Base-by-base conservation (phyloP, 2,113 vertebrate genomes). In the Sialia sialis region DNA sequence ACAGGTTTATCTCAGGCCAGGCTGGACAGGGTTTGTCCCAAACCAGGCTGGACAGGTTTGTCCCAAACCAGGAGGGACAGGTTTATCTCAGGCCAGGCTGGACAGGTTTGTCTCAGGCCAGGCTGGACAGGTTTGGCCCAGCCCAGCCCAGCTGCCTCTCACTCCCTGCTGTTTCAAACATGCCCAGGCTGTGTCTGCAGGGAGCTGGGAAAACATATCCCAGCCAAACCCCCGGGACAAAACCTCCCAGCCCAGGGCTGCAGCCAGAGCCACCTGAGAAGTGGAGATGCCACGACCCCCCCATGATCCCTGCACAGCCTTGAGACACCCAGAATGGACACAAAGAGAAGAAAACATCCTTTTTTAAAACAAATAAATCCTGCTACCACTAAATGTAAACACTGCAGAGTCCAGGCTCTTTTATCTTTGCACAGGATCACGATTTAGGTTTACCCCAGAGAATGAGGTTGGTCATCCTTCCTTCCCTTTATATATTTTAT, bases 251-350 rank as follows among this genome's bases (percentile, higher is more conserved):
- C 41, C 6, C 6, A 41, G 55, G 49, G 38, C 54, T 43, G n/a
- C 36, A 43, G n/a, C 11, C 2, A 34, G 79, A 85, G 56, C 34
- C 87, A 41, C 7, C 63, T 36, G 86, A 68, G 82, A 20, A 18
- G 30, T 11, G 49, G 3, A 3, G 36, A 32, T 30, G 46, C 39
- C 58, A 52, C 62, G 3, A 12, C 13, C 59, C 68, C 68, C 66
- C 4, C 15, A 55, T 21, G 62, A 36, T 6, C 86, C 76, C 73
- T 72, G 67, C 75, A 56, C 34, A 36, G 69, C 19, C 30, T 44
- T 2, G 36, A 54, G 62, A 51, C 81, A 54, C 58, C 49, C 83
- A 92, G 87, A 76, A 94, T 22, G 75, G 62, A 90, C 69, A 96
- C 81, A 77, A 30, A 77, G 70, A 63, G 68, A 69, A 59, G 80